phyloP scores from a whole-genome alignment of 2,797 vertebrate species.

The Siniperca undulata region DNA sequence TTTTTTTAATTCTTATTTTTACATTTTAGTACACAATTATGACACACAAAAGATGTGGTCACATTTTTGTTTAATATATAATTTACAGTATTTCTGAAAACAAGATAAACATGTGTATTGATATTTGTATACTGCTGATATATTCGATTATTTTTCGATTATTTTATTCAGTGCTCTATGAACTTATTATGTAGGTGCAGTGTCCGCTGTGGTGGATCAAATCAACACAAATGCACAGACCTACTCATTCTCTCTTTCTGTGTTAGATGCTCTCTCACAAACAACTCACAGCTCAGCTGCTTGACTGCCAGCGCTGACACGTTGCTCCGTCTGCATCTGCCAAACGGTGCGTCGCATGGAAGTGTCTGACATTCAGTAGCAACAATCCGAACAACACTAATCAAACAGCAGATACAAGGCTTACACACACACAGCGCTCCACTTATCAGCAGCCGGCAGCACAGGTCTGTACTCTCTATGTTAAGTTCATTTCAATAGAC shows the following conservation, averaged over 20 bases:
- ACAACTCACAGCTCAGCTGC: conserved; percentile 38
- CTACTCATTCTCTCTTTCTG: background rate
- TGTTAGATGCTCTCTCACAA: conserved; percentile 6
- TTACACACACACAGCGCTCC: background rate
- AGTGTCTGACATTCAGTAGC: conserved; percentile 60
- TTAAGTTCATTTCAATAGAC: conserved; percentile 57
- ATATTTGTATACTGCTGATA: background rate
- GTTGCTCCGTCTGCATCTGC: conserved; percentile 44
- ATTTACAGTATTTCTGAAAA: background rate
- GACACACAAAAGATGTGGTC: background rate
- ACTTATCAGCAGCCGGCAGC: conserved; percentile 71
- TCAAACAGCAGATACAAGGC: conserved; percentile 71
- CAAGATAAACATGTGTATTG: background rate
- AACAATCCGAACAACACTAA: conserved; percentile 66
- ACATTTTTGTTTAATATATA: background rate
- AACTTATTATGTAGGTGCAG: background rate
- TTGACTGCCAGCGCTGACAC: conserved; percentile 35
- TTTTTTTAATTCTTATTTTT: background rate
- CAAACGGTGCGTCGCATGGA: conserved; percentile 35
- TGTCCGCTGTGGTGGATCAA: background rate
- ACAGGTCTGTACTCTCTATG: conserved; percentile 43
- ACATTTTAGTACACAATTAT: background rate
- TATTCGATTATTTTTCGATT: background rate
- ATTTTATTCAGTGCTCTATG: background rate
- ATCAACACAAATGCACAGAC: background rate